Base-by-base conservation (phyloP, 2,113 vertebrate species). In the Arizona elegans region DNA sequence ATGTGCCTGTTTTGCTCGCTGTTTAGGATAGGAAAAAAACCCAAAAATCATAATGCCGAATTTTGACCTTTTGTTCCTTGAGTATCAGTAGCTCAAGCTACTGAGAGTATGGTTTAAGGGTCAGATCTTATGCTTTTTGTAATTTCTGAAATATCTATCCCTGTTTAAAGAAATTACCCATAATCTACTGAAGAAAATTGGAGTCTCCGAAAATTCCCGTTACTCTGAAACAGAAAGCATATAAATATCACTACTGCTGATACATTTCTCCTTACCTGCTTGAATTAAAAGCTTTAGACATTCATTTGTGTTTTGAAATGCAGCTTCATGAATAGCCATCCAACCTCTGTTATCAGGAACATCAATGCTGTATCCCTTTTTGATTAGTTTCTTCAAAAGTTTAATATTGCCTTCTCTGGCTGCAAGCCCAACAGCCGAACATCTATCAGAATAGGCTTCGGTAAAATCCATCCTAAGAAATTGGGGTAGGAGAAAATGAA, bases 281-380 rank as follows among this genome's bases (percentile, higher is more conserved):
- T 75, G 96, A 94, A 99, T 96, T 94, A 99, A 97, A 3, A 99
- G 96, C 92, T 92, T 97, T 93, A 98, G 97, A 92, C 99, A 99
- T 10, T 95, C 97, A 1, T 88, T 55, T 0, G 97, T 97, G n/a
- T 98, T 98, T 21, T 97, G 97, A 1, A 98, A 98, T 1, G 99
- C 98, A 0, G 99, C 99, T 96, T 99, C 99, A 0, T 99, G 99
- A 93, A 99, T 97, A 0, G 99, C 97, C 93, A 97, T 97, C 99
- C 99, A 99, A 3, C 99, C 98, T n/a, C 99, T 98, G 97, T 99
- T 99, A 96, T 99, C 99, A 0, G 97, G 97, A 53, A 98, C 96
- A 93, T 99, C 98, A 2, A 98, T 21, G 0, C 98, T 98, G 94
- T 95, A 97, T 0, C 98, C 98, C 23, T 97, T 96, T 91, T 87